Evolutionary conservation across 2,113 vertebrate species (phyloP).

Genomic region (Podocnemis expansa): DNA sequence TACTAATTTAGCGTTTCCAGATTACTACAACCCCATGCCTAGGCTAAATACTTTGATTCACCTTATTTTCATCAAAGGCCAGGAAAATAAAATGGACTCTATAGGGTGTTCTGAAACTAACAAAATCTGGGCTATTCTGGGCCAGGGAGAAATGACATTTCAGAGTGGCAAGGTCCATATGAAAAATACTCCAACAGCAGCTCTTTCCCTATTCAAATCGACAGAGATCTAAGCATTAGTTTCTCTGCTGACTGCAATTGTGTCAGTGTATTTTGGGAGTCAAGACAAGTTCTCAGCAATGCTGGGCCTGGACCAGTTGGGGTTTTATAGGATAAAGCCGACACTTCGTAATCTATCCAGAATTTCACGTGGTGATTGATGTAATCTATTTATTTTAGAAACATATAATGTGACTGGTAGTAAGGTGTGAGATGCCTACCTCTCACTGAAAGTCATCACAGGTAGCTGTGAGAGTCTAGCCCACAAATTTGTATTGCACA

Average conservation of each 20-base stretch:
- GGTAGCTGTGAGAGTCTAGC: not conserved
- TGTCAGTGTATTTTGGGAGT: not conserved
- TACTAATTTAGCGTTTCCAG: not conserved
- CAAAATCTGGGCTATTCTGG: not conserved
- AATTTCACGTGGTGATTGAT: not conserved
- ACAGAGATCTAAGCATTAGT: not conserved
- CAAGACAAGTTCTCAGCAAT: not conserved
- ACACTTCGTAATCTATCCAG: not conserved
- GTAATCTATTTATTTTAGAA: not conserved
- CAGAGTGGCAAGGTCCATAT: not conserved
- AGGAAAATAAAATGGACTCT: rapidly evolving
- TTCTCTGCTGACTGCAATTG: not conserved
- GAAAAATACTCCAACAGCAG: not conserved
- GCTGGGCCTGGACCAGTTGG: not conserved
- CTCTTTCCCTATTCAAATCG: rapidly evolving
- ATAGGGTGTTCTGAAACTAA: not conserved
- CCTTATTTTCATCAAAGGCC: not conserved
- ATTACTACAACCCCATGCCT: not conserved
- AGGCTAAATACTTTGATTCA: not conserved
- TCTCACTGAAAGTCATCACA: not conserved
- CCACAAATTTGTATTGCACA: not conserved
- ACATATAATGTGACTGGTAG: not conserved
- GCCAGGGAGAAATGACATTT: not conserved
- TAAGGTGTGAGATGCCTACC: not conserved
- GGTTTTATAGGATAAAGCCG: not conserved